Evolutionary conservation across 1,140 invertebrate species (phyloP).

Genomic region (Stenopsyche tienmushanensis): DNA sequence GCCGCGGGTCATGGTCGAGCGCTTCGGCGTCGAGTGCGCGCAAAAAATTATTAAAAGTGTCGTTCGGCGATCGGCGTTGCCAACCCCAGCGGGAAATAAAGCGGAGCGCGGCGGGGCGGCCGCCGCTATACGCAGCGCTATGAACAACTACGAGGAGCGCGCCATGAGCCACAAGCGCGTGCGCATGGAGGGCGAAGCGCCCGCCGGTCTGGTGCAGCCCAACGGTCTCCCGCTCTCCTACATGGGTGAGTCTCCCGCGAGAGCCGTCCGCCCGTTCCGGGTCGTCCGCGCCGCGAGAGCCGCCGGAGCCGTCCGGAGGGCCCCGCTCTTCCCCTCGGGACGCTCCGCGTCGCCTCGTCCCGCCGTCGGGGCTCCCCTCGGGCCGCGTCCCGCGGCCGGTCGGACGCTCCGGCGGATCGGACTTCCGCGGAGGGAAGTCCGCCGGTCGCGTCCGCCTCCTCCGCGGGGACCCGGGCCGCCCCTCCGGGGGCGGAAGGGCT

Average conservation of each 20-base stretch:
- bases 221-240: constrained; percentile 57
- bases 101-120: constrained; percentile 16
- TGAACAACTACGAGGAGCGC: constrained; percentile 58
- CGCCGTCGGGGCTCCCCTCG: too few species aligned
- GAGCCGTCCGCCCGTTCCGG: background rate
- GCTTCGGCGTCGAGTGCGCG: background rate
- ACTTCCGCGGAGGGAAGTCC: too few species aligned
- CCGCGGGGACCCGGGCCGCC: too few species aligned
- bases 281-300: too few species aligned
- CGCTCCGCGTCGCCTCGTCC: too few species aligned
- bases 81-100: constrained; percentile 18
- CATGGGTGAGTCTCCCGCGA: constrained; percentile 47
- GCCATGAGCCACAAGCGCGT: constrained; percentile 56
- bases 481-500: too few species aligned
- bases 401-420: too few species aligned
- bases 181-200: constrained; percentile 56
- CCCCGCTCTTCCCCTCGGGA: background rate
- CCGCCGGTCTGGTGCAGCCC: constrained; percentile 54
- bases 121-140: constrained; percentile 47
- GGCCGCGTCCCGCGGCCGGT: too few species aligned
- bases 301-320: background rate
- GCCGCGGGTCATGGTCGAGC: background rate
- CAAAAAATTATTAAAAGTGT: constrained; percentile 19
- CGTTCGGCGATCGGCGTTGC: constrained; percentile 18
- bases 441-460: too few species aligned